Conservation (phyloP, 2,797 vertebrate species). For the Microctenopoma lineatum region DNA sequence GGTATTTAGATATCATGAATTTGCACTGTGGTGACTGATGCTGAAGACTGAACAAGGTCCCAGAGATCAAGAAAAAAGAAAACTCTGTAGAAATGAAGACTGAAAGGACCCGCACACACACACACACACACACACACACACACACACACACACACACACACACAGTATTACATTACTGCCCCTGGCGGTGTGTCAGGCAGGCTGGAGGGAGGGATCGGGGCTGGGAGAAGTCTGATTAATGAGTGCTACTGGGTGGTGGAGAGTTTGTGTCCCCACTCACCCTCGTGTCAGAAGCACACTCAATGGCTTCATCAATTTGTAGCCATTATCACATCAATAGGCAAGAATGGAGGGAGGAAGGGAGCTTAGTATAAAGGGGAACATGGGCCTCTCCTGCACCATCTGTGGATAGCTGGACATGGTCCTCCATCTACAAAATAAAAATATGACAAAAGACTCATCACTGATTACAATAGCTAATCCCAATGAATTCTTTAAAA, state of each 20-base stretch:
- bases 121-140: constrained; percentile 15
- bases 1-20: background rate
- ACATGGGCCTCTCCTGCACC: constrained; percentile 58
- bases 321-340: constrained; percentile 84
- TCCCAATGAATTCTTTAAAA: too few species aligned
- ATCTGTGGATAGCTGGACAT: constrained; percentile 65
- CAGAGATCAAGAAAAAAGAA: constrained; percentile 15
- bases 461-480: background rate
- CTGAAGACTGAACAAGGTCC: background rate
- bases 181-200: constrained; percentile 44
- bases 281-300: constrained; percentile 68
- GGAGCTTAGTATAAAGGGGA: constrained; percentile 25
- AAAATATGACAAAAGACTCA: background rate
- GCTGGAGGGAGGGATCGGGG: constrained; percentile 43
- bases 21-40: background rate
- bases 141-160: constrained; percentile 11
- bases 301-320: constrained; percentile 79
- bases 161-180: constrained; percentile 19
- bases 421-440: background rate
- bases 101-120: background rate
- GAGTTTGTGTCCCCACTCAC: constrained; percentile 70
- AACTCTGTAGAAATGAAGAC: constrained; percentile 17
- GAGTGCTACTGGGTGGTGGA: constrained; percentile 72
- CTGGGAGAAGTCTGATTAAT: constrained; percentile 68
- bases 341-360: constrained; percentile 78